Conservation (phyloP, 2,797 vertebrate genomes). For the Oreochromis mossambicus region DNA sequence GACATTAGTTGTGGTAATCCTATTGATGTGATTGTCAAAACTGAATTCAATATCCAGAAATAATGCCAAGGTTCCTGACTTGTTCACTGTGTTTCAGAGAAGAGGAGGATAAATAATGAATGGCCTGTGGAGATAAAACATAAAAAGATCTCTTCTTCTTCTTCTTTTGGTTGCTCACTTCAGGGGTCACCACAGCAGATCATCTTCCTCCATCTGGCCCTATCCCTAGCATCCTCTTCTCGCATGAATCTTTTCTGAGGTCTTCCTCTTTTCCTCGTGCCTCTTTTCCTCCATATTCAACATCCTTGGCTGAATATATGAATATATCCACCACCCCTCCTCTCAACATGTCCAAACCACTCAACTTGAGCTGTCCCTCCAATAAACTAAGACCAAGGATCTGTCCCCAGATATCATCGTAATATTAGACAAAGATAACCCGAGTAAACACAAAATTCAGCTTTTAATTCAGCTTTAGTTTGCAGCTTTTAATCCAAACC, state of each 20-base stretch:
- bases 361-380: neutral
- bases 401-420: neutral
- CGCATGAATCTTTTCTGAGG: neutral
- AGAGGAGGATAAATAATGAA: neutral
- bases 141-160: neutral
- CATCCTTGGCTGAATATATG: neutral
- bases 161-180: neutral
- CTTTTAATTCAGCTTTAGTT: neutral
- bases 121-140: neutral
- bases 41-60: neutral
- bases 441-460: neutral
- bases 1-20: fast-evolving
- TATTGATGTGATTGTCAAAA: neutral
- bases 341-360: neutral
- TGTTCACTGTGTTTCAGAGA: neutral
- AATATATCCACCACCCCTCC: neutral
- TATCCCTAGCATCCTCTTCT: neutral
- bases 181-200: neutral
- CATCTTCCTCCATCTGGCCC: neutral
- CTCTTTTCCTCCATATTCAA: neutral
- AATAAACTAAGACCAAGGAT: neutral
- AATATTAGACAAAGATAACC: neutral
- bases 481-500: neutral
- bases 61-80: neutral
- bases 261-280: neutral